phyloP scores from a whole-genome alignment of 2,797 vertebrate species.

The Phrynocephalus guinanensis region DNA sequence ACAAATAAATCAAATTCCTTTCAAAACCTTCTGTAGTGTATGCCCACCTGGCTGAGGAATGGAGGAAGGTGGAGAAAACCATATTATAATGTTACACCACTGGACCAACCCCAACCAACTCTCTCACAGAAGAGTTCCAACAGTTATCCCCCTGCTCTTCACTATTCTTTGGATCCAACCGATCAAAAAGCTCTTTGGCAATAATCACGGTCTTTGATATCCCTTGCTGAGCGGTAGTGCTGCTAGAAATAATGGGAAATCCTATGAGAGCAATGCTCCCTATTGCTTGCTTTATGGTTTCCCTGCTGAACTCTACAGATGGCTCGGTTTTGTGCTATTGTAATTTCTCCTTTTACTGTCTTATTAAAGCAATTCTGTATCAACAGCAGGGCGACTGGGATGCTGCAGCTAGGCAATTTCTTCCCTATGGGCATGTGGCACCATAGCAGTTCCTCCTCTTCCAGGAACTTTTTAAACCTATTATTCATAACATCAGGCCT shows the following conservation, averaged over 20 bases:
- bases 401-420: conserved; percentile 8
- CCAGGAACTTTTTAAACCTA: conserved; percentile 1
- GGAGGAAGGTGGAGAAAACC: too few species aligned
- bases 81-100: background rate
- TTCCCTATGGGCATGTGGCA: background rate
- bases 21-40: too few species aligned
- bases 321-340: conserved; percentile 3
- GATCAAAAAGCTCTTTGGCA: background rate
- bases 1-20: too few species aligned
- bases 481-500: conserved; percentile 4
- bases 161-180: background rate
- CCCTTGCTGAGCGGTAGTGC: background rate
- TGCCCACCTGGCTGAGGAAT: too few species aligned
- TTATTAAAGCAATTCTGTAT: conserved; percentile 33
- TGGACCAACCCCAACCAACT: too few species aligned
- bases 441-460: background rate
- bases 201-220: background rate
- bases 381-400: background rate
- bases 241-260: background rate
- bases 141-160: background rate
- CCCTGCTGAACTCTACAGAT: background rate
- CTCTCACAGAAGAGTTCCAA: background rate
- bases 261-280: background rate
- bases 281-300: conserved; percentile 6
- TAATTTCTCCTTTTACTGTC: conserved; percentile 4